Conservation (phyloP, 2,113 vertebrate species). For the Grammatotria lemairii region DNA sequence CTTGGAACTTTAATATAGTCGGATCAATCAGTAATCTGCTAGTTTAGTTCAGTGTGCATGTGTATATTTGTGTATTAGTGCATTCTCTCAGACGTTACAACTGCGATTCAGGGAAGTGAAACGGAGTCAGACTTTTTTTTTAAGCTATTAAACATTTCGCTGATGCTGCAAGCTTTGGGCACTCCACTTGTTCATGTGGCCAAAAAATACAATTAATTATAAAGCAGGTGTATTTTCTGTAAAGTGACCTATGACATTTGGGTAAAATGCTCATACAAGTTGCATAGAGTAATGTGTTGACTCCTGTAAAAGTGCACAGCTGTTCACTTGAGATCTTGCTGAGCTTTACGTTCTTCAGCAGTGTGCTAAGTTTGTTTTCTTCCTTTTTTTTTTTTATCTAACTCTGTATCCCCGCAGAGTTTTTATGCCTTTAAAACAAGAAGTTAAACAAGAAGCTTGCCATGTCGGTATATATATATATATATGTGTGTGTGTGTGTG, state of each 20-base stretch:
- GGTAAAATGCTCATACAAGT: neutral
- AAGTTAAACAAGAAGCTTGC: neutral
- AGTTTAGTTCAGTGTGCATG: neutral
- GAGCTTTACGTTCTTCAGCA: neutral
- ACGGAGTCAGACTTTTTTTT: neutral
- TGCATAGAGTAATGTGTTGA: conserved; percentile 9
- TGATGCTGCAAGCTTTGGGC: neutral
- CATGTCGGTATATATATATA: neutral
- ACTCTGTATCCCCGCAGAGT: neutral
- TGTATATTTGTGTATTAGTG: neutral
- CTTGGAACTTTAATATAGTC: neutral
- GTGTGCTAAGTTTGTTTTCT: conserved; percentile 34
- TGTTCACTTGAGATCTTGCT: neutral
- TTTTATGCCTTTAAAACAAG: neutral
- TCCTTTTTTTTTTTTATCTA: neutral
- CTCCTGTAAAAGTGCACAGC: conserved; percentile 15
- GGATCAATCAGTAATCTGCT: neutral
- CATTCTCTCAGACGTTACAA: neutral
- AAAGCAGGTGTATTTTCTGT: conserved; percentile 49
- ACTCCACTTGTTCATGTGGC: neutral
- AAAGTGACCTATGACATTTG: conserved; percentile 28
- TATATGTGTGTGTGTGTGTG: neutral
- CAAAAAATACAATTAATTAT: conserved; percentile 48
- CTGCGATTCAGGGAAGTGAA: neutral
- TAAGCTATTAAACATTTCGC: neutral